These are phyloP conservation scores for Dipus sagitta DNA, from an alignment of 2,797 vertebrate species.

Conservation along the genomic window DNA sequence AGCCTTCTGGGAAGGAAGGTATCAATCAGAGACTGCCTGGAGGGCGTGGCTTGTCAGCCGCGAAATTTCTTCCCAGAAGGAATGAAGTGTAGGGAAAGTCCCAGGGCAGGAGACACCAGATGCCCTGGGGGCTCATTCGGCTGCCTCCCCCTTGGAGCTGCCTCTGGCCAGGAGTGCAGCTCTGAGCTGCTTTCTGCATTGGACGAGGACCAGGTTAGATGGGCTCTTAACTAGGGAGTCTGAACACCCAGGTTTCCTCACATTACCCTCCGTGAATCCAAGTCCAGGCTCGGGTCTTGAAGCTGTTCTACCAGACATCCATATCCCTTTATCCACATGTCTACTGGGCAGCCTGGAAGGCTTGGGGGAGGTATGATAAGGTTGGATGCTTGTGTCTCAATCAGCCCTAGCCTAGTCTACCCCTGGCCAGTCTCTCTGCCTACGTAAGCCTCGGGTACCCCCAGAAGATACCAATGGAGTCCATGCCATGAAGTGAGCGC, in stretches of 20 bases:
- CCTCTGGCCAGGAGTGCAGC: not conserved
- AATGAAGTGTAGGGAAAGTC: constrained; percentile 8
- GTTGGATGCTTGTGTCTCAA: not conserved
- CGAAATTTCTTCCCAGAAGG: constrained; percentile 66
- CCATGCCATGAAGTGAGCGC: not conserved
- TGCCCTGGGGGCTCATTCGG: not conserved
- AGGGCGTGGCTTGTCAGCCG: not conserved
- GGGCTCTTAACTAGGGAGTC: not conserved
- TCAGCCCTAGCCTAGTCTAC: too few species aligned
- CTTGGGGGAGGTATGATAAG: accelerated
- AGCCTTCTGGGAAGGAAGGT: constrained; percentile 43
- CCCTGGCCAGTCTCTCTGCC: not conserved
- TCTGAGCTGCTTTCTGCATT: not conserved
- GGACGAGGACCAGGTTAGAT: too few species aligned
- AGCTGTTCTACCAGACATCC: not conserved
- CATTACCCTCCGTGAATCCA: too few species aligned
- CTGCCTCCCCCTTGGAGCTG: too few species aligned
- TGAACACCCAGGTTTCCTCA: not conserved
- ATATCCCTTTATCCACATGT: not conserved
- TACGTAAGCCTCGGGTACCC: not conserved
- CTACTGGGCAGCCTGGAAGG: not conserved
- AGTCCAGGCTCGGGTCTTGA: too few species aligned
- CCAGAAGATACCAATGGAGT: not conserved
- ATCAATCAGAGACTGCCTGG: not conserved
- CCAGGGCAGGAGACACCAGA: not conserved